Percentiles rank a stretch among this genome's conserved stretches.
phyloP scores from a whole-genome alignment of 2,797 vertebrate species.

The Diceros bicornis region DNA sequence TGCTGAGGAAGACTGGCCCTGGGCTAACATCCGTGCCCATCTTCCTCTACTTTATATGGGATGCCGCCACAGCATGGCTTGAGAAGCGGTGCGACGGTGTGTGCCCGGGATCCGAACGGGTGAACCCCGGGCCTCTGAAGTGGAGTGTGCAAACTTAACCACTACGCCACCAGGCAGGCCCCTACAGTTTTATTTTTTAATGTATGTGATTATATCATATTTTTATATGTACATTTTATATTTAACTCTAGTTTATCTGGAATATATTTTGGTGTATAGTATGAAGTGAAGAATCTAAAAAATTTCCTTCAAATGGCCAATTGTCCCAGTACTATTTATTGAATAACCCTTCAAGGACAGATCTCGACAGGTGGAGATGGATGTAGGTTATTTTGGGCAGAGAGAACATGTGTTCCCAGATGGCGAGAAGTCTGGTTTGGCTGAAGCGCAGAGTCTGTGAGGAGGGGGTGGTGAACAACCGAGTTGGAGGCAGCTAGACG shows the following conservation, averaged over 20 bases:
- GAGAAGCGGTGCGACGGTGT: no score
- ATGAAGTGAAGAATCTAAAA: slow-evolving; percentile 73
- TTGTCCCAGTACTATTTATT: slow-evolving; percentile 68
- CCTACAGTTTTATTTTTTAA: background rate
- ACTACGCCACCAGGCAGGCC: no score
- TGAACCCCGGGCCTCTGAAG: no score
- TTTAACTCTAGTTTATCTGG: slow-evolving; percentile 25
- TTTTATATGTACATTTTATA: background rate
- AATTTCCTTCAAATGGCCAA: slow-evolving; percentile 66
- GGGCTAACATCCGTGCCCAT: no score
- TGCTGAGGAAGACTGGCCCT: no score
- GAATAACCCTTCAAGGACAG: slow-evolving; percentile 64
- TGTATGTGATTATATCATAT: background rate
- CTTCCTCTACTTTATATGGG: no score
- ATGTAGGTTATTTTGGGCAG: slow-evolving; percentile 73
- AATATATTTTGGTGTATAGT: background rate
- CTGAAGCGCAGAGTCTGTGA: background rate
- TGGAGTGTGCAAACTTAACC: no score
- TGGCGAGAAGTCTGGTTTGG: slow-evolving; percentile 50
- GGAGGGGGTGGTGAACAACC: background rate
- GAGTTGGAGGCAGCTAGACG: background rate
- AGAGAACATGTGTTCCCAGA: slow-evolving; percentile 75
- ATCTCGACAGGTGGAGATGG: slow-evolving; percentile 78
- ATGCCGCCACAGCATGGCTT: no score
- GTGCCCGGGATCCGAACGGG: no score